Evolutionary conservation across 2,797 vertebrate genomes (phyloP), one percentile per base, ranked within the genome.

Genomic region (Balearica regulorum): DNA sequence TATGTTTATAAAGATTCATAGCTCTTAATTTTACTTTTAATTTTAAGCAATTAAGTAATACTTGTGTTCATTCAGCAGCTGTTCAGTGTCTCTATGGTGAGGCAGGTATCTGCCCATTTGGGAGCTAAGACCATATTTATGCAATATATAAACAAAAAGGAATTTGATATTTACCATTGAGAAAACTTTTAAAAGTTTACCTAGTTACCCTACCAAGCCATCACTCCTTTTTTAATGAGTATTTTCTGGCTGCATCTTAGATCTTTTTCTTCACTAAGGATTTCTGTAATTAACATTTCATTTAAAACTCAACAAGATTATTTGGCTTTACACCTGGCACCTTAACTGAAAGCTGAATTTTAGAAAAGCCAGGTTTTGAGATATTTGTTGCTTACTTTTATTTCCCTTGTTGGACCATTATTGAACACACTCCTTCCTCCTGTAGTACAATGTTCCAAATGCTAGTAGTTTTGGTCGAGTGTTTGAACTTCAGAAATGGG

Each of bases 51-150:
- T 85, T 81, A 89, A 44, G 62, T 83, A 92, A 75, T 61, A 71
- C 31, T 83, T 75, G 55, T 85, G 69, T 58, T 95, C 93, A 81
- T 87, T 57, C 65, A 86, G 79, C 93, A 96, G 87, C 94, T 96
- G 93, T 83, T 96, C 79, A 35, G 20, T 28, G 54, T 64, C 78
- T 94, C 71, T 80, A 64, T 77, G 46, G 39, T 75, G 83, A 87
- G 69, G 82, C 25, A 92, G 64, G 69, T 93, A 81, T 35, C 54
- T 90, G 51, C n/a, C 65, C 76, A 14, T 62, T 78, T 85, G 90
- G 90, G 86, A 93, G 13, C 24, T 9, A n/a, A 87, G 43, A 65
- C 11, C 28, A 8, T 65, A 87, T 65, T 94, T 91, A 69, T 92
- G 43, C 65, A 92, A 69, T 16, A 75, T 26, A 41, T 37, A 83